Base-by-base conservation (phyloP, 2,113 vertebrate genomes). In the Cyanoramphus novaezelandiae region DNA sequence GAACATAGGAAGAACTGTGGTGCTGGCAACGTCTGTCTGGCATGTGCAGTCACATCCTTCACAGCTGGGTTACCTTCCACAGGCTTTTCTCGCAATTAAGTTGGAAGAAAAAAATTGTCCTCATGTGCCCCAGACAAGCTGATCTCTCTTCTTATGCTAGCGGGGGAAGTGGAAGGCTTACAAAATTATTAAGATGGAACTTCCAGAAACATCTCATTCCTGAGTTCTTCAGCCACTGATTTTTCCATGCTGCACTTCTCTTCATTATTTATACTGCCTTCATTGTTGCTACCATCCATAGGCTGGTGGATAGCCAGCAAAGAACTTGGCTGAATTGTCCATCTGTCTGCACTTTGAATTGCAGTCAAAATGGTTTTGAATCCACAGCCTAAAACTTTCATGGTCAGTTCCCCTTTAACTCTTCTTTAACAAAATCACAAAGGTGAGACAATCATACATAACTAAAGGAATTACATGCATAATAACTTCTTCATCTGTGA, bases 311-410 rank as follows among this genome's bases (percentile, higher is more conserved):
- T 1, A 77, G 84, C 81, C 93, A 94, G 43, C 52, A 59, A 49
- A 69, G 59, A 87, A 55, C n/a, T 81, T 52, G 13, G 63, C 53
- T 84, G 78, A 60, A 14, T 80, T 94, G 90, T 44, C 86, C 53
- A 33, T 75, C 82, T 47, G 52, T 59, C 82, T 64, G 64, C 27
- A 21, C 62, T 78, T 78, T 50, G 72, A 37, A 53, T 86, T 93
- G 81, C 53, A 92, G 82, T 86, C 84, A 84, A n/a, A 91, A 90
- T 76, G 33, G 20, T 53, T 85, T 82, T 80, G 71, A 75, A 88
- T n/a, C 15, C 27, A 41, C 28, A 74, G 92, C 52, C 53, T 57
- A 57, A 77, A 86, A 28, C 62, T 72, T 90, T 39, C 55, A 29
- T 11, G 50, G 71, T 80, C 33, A 31, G 31, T 70, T 63, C 28